These are phyloP conservation scores for Ectemnius cavifrons DNA, from an alignment of 2,888 invertebrate genomes.

Conservation along the genomic window DNA sequence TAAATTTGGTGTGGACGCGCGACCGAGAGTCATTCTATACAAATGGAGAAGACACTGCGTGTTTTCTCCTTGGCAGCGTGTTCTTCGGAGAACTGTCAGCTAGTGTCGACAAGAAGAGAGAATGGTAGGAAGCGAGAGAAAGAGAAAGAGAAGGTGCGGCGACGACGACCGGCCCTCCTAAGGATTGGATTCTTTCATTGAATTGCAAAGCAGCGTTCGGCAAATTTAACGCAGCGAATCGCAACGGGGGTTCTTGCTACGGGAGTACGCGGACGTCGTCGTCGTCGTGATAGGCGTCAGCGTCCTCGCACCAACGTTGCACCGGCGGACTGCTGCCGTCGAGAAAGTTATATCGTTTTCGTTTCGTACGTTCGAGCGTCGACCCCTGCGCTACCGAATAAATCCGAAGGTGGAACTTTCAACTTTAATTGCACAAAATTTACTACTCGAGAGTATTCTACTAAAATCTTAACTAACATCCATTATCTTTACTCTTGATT, in stretches of 20 bases:
- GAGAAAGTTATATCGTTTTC: constrained; percentile 52
- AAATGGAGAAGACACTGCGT: constrained; percentile 19
- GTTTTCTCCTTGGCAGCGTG: not conserved
- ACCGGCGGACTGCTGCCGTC: constrained; percentile 26
- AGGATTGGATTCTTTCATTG: constrained; percentile 64
- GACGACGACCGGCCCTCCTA: constrained; percentile 23
- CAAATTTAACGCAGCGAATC: constrained; percentile 61
- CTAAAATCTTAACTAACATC: too few relatives aligned
- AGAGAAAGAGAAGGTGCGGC: not conserved
- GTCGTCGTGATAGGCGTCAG: constrained; percentile 15
- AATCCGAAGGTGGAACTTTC: constrained; percentile 60
- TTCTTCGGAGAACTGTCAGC: constrained; percentile 24
- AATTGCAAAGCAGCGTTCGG: constrained; percentile 63
- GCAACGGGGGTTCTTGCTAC: constrained; percentile 40
- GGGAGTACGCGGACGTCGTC: constrained; percentile 25
- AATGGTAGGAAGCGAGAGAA: not conserved
- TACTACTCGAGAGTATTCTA: not conserved
- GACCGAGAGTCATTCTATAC: not conserved
- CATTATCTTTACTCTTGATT: too few relatives aligned
- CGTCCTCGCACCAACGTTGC: not conserved
- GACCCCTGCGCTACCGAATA: constrained; percentile 40
- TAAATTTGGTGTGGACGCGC: constrained; percentile 30
- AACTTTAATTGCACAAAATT: not conserved
- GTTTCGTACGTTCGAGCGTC: constrained; percentile 29
- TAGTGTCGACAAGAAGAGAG: constrained; percentile 20